These are phyloP conservation scores for Megastigmus dorsalis DNA, from an alignment of 2,888 invertebrate species.

Conservation along the genomic window DNA sequence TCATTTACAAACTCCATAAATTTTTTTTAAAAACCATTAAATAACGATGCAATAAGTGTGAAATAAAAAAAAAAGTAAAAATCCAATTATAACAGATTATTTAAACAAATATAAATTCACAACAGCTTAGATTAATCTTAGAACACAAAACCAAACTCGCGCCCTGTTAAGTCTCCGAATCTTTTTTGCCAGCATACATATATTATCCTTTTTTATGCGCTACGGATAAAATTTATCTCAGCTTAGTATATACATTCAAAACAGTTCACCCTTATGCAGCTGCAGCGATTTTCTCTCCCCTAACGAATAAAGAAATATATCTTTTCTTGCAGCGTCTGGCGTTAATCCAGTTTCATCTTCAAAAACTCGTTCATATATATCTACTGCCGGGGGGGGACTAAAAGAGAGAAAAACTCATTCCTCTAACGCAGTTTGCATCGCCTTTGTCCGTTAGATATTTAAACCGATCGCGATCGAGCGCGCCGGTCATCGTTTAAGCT, in stretches of 20 bases:
- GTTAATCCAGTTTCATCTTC: constrained; percentile 24
- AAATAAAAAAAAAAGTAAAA: too few relatives aligned
- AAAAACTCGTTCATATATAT: constrained; percentile 10
- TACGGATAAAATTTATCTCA: not conserved
- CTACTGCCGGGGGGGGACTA: not conserved
- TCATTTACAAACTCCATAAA: too few relatives aligned
- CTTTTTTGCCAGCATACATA: too few relatives aligned
- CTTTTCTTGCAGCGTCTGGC: constrained; percentile 18
- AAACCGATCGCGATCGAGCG: constrained; percentile 13
- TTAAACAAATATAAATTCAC: too few relatives aligned
- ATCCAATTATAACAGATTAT: too few relatives aligned
- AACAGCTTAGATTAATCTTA: too few relatives aligned
- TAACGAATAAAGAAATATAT: constrained; percentile 1
- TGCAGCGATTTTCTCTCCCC: not conserved
- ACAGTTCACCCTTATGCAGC: not conserved
- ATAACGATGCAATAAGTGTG: too few relatives aligned
- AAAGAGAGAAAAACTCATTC: constrained; percentile 8
- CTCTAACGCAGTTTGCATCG: constrained; percentile 25
- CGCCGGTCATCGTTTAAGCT: not conserved
- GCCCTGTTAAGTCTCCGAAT: too few relatives aligned
- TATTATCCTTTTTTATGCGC: too few relatives aligned
- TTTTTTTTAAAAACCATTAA: too few relatives aligned
- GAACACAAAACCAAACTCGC: too few relatives aligned
- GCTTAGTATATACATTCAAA: not conserved
- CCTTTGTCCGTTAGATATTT: constrained; percentile 33